Base-by-base conservation (phyloP, 23 tunicate genomes). In the Halocynthia roretzi region DNA sequence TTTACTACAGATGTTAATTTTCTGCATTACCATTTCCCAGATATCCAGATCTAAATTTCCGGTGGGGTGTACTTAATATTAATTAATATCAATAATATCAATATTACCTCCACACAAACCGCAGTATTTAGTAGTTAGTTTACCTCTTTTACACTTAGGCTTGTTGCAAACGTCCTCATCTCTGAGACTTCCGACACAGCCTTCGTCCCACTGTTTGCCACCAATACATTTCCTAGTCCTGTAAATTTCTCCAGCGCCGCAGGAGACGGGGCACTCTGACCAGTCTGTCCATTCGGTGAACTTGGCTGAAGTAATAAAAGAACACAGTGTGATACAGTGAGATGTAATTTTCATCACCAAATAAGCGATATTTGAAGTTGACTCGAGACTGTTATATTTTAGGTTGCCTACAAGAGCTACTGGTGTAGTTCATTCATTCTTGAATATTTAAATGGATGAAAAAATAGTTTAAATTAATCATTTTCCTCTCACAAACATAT, bases 181-280 rank as follows among this genome's bases (percentile, higher is more conserved):
- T 50, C 6, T 53, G 21, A 21, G 14, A 18, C 78, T 74, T 50
- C 78, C 78, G 9, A 52, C 31, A 31, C 78, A 74, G 0, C 78
- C 78, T 5, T 52, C 5, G 14, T 74, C 70, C 78, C 78, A 74
- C 17, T 74, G 78, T 44, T 54, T 74, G 10, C 78, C 78, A 56
- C 56, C 40, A 0, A 74, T 54, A n/a, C 78, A 74, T 48, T 44
- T 74, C 5, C 78, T 74, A 0, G 78, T 74, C 14, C 78, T 23
- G 17, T 44, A 22, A 8, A 23, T 54, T 54, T 74, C 78, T 12
- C 78, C 78, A 11, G 2, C 56, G 17, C 78, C 78, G 56, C 78
- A 74, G 10, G 78, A 0, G 9, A 48, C 56, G 19, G 6, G 55
- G 70, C 78, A 74, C 22, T 74, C 65, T 19, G 64, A 14, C 78